Conservation (phyloP, 53 echinoderm and acorn worm genomes). For the Echinometra lucunter region DNA sequence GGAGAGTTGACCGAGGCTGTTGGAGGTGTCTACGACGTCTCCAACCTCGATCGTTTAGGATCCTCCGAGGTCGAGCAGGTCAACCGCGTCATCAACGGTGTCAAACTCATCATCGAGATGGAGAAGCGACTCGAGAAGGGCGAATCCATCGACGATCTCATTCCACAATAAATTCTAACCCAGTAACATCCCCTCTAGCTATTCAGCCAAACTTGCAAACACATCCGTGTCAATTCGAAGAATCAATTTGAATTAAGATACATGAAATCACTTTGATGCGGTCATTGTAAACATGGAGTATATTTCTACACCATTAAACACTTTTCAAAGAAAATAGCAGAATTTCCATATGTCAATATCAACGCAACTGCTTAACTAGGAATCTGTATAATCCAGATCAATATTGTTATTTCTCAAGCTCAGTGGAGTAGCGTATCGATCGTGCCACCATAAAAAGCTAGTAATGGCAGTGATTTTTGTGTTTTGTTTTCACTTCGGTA, state of each 20-base stretch:
- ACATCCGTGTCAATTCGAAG: neutral
- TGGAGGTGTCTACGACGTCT: conserved; percentile 96
- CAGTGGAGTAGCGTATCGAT: neutral
- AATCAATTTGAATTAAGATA: neutral
- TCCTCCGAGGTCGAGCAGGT: conserved; percentile 95
- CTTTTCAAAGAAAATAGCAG: neutral
- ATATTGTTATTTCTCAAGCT: neutral
- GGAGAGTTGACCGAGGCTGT: conserved; percentile 94
- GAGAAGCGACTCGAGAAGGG: conserved; percentile 90
- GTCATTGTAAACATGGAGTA: neutral
- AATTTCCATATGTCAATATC: neutral
- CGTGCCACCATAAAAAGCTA: neutral
- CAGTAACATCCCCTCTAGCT: neutral
- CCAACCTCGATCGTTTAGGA: conserved; percentile 94
- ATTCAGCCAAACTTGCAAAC: conserved; percentile 30
- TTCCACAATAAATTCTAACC: conserved; percentile 77
- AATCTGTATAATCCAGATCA: neutral
- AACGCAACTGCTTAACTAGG: neutral
- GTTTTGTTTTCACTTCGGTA: conserved; percentile 31
- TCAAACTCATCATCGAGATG: conserved; percentile 84
- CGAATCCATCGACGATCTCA: conserved; percentile 86
- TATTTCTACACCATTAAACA: neutral
- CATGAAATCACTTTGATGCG: neutral
- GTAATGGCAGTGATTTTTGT: neutral
- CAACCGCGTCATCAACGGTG: conserved; percentile 91